Conservation (phyloP, 1,140 invertebrate genomes). For the Drosophila busckii region DNA sequence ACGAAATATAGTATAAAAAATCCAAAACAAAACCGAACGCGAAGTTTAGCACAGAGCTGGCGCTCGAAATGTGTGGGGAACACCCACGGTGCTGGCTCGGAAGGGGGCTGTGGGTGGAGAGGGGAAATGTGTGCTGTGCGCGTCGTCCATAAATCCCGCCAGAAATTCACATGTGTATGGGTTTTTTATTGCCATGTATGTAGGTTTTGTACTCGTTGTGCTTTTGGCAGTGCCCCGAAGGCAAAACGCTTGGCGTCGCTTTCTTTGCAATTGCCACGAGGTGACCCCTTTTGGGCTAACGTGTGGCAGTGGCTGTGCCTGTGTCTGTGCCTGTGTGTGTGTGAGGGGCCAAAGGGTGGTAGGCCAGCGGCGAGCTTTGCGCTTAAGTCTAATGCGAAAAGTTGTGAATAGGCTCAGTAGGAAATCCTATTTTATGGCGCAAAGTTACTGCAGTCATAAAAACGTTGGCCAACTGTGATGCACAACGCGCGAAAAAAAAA, state of each 20-base stretch:
- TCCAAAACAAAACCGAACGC: slow-evolving; percentile 37
- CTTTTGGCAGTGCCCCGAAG: slow-evolving; percentile 19
- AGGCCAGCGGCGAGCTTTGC: slow-evolving; percentile 53
- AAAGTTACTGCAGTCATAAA: slow-evolving; percentile 77
- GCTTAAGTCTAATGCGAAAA: slow-evolving; percentile 77
- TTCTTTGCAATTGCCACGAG: slow-evolving; percentile 36
- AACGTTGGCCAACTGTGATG: slow-evolving; percentile 47
- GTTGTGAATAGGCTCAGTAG: slow-evolving; percentile 77
- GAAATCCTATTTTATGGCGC: slow-evolving; percentile 75
- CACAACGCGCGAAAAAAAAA: too few relatives aligned
- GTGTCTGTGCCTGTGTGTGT: slow-evolving; percentile 4
- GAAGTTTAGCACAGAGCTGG: slow-evolving; percentile 20
- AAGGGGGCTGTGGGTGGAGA: neutral
- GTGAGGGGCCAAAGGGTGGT: neutral
- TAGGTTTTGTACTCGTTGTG: slow-evolving; percentile 13
- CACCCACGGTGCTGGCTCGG: slow-evolving; percentile 9
- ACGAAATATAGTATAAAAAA: slow-evolving; percentile 22
- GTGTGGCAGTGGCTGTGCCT: slow-evolving; percentile 14
- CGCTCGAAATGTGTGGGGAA: slow-evolving; percentile 7
- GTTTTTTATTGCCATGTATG: slow-evolving; percentile 62
- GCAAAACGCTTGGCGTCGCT: slow-evolving; percentile 48
- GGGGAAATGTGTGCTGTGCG: slow-evolving; percentile 13
- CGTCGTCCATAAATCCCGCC: slow-evolving; percentile 65
- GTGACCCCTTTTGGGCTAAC: slow-evolving; percentile 25
- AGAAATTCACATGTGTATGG: slow-evolving; percentile 69